Conservation (phyloP, 1,140 invertebrate genomes). For the Leucophenga varia region DNA sequence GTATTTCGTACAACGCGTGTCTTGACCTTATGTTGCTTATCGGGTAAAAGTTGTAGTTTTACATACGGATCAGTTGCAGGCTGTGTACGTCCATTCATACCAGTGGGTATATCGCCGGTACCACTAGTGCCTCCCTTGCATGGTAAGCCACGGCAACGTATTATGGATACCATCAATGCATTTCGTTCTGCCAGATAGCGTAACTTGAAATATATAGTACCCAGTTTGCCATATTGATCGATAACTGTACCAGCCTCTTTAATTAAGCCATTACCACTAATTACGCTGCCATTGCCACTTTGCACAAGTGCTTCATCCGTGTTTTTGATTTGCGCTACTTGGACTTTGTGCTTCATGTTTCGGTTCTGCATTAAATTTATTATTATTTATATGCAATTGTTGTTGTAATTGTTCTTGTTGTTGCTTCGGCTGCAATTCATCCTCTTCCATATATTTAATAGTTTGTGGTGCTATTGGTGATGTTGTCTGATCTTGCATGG, state of each 20-base stretch:
- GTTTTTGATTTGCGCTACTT: too few species aligned
- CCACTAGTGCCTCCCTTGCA: conserved; percentile 65
- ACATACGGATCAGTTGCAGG: conserved; percentile 86
- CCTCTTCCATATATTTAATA: conserved; percentile 47
- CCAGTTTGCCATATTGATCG: conserved; percentile 65
- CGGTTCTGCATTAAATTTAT: too few species aligned
- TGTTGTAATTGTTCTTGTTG: conserved; percentile 28
- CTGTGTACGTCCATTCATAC: conserved; percentile 56
- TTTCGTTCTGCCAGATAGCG: conserved; percentile 86
- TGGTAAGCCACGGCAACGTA: conserved; percentile 81
- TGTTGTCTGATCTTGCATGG: conserved; percentile 48
- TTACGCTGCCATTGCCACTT: conserved; percentile 41
- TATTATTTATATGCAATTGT: conserved; percentile 17
- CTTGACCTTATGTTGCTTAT: conserved; percentile 94
- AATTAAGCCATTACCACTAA: conserved; percentile 56
- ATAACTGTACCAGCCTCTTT: conserved; percentile 57
- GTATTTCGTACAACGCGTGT: conserved; percentile 91
- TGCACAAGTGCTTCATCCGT: too few species aligned
- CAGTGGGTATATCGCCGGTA: conserved; percentile 42
- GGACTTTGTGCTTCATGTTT: too few species aligned
- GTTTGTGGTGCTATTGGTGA: conserved; percentile 44
- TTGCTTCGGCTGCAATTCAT: conserved; percentile 26
- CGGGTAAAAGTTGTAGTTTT: conserved; percentile 89
- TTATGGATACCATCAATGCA: conserved; percentile 87
- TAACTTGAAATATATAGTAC: conserved; percentile 83